Conservation (phyloP, 2,888 invertebrate genomes). For the Acleris laterana region DNA sequence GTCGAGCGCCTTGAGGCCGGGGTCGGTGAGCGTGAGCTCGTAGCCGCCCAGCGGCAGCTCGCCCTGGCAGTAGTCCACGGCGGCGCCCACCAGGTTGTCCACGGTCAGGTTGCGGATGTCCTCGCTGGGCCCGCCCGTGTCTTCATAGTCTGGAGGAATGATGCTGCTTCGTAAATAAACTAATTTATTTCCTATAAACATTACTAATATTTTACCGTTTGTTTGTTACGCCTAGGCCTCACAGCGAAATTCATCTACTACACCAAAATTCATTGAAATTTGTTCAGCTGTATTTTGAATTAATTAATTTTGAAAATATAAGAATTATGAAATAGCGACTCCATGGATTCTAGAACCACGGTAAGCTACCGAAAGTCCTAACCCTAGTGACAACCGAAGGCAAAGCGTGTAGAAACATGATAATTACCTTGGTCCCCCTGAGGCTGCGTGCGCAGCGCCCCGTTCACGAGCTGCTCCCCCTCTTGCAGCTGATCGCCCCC, state of each 20-base stretch:
- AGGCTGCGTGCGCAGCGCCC: slow-evolving; percentile 65
- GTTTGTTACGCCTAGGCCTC: no score
- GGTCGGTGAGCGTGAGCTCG: slow-evolving; percentile 88
- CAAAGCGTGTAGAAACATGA: no score
- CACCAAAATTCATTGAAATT: no score
- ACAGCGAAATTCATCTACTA: no score
- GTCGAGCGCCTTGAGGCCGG: slow-evolving; percentile 87
- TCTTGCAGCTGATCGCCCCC: slow-evolving; percentile 66
- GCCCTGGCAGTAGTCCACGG: slow-evolving; percentile 91
- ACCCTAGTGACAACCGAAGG: no score
- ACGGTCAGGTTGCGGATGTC: slow-evolving; percentile 90
- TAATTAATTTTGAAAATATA: no score
- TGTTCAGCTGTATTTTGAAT: no score
- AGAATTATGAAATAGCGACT: no score
- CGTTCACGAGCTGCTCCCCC: slow-evolving; percentile 70
- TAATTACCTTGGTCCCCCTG: slow-evolving; percentile 60
- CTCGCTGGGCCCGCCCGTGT: slow-evolving; percentile 63
- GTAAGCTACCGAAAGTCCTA: no score
- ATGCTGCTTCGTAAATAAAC: neutral
- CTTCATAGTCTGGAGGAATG: slow-evolving; percentile 66
- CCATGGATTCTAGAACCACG: no score
- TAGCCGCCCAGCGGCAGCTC: slow-evolving; percentile 90
- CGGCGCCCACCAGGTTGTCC: slow-evolving; percentile 91
- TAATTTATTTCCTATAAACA: no score
- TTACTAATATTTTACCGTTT: no score